Percentiles rank a stretch among this genome's conserved stretches.
These are phyloP conservation scores for Arbacia lixula DNA, from an alignment of 53 echinoderm and acorn worm genomes.

Conservation along the genomic window DNA sequence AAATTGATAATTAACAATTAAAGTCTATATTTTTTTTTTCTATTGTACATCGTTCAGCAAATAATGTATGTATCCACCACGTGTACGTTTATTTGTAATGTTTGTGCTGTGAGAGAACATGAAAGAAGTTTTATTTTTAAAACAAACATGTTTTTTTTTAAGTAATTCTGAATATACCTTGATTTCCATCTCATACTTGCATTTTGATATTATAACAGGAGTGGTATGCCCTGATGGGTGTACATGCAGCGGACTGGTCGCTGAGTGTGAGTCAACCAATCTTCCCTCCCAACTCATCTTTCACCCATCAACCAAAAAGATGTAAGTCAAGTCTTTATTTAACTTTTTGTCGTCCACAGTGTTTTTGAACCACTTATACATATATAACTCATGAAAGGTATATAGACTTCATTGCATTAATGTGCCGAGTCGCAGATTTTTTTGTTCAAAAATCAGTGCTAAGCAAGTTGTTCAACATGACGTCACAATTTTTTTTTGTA, in stretches of 20 bases:
- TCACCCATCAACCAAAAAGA: neutral
- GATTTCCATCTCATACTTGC: neutral
- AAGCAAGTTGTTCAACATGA: no score
- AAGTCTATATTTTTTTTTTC: no score
- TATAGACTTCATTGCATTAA: no score
- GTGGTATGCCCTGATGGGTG: slow-evolving; percentile 20
- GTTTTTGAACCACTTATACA: neutral
- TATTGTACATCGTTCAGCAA: no score
- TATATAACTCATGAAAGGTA: no score
- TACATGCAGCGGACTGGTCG: slow-evolving; percentile 8
- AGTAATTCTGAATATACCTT: neutral
- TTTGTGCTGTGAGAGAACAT: neutral
- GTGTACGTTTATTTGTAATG: no score
- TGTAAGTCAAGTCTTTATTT: neutral
- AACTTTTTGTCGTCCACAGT: neutral
- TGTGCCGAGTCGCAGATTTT: no score
- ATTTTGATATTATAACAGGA: neutral
- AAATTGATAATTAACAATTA: no score
- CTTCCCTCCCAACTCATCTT: neutral
- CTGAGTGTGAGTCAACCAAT: neutral
- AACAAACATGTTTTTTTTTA: neutral
- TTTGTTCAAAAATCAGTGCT: no score
- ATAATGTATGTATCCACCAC: no score
- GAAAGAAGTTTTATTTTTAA: neutral
- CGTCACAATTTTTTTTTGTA: no score